phyloP scores from a whole-genome alignment of 2,888 invertebrate species.

The Agrotis puta region DNA sequence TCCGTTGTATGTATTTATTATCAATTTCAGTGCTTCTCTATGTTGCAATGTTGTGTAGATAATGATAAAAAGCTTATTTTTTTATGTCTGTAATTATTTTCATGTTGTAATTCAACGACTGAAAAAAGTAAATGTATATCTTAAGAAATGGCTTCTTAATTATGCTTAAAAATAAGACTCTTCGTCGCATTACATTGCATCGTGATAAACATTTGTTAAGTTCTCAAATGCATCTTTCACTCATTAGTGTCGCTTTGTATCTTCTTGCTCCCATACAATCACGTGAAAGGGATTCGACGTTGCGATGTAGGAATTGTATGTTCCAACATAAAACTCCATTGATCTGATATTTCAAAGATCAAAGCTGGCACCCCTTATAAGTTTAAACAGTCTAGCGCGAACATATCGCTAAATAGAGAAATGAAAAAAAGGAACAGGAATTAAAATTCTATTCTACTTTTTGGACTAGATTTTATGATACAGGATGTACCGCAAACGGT shows the following conservation, averaged over 20 bases:
- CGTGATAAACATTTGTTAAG: neutral
- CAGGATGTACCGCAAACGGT: too few species aligned
- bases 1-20: neutral
- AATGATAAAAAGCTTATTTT: neutral
- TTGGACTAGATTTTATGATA: neutral
- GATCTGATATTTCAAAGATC: neutral
- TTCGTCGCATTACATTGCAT: constrained; percentile 5
- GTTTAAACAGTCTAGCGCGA: too few species aligned
- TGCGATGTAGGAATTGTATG: neutral
- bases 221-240: constrained; percentile 15
- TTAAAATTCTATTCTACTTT: neutral
- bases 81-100: neutral
- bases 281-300: constrained; percentile 4
- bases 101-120: neutral
- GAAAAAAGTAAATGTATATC: neutral
- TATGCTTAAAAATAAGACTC: neutral
- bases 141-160: too few species aligned
- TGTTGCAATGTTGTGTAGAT: constrained; percentile 18
- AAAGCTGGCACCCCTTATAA: too few species aligned
- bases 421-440: too few species aligned
- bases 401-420: too few species aligned
- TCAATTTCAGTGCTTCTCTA: neutral
- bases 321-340: neutral
- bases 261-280: neutral
- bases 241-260: constrained; percentile 21